Base-by-base conservation (phyloP, 2,888 invertebrate species). In the Drosophila koepferae region DNA sequence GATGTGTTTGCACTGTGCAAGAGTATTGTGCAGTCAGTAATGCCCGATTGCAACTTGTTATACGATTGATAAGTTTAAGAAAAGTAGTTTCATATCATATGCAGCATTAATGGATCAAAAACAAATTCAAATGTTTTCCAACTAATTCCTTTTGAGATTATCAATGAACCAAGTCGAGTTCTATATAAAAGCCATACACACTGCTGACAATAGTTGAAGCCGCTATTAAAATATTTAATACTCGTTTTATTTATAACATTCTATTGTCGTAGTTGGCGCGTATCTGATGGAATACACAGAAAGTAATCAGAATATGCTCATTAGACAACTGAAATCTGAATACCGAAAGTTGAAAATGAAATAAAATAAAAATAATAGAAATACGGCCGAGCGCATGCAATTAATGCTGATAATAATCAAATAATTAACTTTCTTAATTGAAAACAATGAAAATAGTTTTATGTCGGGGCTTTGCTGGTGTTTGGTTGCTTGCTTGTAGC, bases 361-460 rank as follows among this genome's bases (percentile, higher is more conserved):
- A 72, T 48, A 10, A 53, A 38, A 38, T 34, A 20, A 49, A 49
- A 34, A 34, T 49, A 49, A n/a, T 34, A 51, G 40, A 59, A 79
- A 60, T 64, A 70, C 46, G 64, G 61, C 53, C 61, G 38, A 58
- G 64, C 71, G 49, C 48, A 65, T 85, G 91, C 84, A 91, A 91
- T 91, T 91, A 91, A 90, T 87, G 83, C 68, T 75, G 91, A 91
- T 91, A 86, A 86, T 89, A 90, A 91, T 91, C 92, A 91, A 91
- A 90, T 90, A 91, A 91, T 91, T 92, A 91, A 87, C 90, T 90
- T 90, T 86, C 85, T 84, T 88, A 92, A 91, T 91, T 91, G 91
- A 90, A 91, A 91, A 91, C 90, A 86, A 90, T 89, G 89, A 87
- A 91, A 87, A 82, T 80, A 73, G 74, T 89, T 87, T 80, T 69